phyloP scores from a whole-genome alignment of 2,797 vertebrate genomes.

The Alfaro cultratus region DNA sequence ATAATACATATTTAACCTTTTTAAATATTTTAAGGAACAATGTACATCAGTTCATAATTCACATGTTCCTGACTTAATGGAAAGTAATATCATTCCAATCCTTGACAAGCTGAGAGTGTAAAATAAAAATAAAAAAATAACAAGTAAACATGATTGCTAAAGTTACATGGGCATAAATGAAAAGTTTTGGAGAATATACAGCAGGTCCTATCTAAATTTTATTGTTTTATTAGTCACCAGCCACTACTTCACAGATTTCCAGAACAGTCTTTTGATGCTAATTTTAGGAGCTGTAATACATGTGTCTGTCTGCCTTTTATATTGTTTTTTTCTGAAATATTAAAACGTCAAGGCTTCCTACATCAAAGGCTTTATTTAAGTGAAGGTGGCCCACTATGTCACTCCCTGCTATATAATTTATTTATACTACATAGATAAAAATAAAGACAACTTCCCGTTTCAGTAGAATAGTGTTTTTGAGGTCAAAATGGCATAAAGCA shows the following conservation, averaged over 20 bases:
- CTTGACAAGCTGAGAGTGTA: background rate
- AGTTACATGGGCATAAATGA: background rate
- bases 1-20: background rate
- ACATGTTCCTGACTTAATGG: background rate
- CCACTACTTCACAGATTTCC: background rate
- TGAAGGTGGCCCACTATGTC: background rate
- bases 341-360: background rate
- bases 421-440: background rate
- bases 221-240: background rate
- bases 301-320: background rate
- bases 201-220: background rate
- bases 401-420: background rate
- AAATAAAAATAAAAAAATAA: background rate
- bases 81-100: background rate
- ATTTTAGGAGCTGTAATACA: background rate
- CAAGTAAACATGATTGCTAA: background rate
- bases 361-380: background rate
- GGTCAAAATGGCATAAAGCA: background rate
- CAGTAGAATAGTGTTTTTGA: background rate
- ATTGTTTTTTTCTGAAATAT: background rate
- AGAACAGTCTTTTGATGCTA: background rate
- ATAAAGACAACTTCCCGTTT: background rate
- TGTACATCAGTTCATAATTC: background rate
- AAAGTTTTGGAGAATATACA: background rate
- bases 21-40: background rate